Evolutionary conservation across 1,140 invertebrate species (phyloP).

Genomic region (Archegozetes longisetosus): DNA sequence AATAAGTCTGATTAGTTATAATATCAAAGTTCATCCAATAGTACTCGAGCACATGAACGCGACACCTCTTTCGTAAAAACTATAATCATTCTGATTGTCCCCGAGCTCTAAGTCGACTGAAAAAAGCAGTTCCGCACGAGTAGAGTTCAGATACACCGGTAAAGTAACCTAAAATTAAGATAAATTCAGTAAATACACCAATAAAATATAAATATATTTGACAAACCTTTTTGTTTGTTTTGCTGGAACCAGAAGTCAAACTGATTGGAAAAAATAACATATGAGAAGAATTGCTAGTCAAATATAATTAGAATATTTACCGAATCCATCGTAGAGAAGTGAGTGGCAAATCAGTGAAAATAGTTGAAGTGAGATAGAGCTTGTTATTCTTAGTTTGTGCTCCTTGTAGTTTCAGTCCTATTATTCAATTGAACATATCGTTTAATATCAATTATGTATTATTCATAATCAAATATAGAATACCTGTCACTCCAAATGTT

Average conservation of each 20-base stretch:
- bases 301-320: constrained; percentile 17
- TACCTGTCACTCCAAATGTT: constrained; percentile 59
- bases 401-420: constrained; percentile 81
- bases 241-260: constrained; percentile 14
- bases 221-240: constrained; percentile 16
- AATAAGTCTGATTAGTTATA: neutral
- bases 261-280: neutral
- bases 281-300: neutral
- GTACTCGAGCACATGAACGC: constrained; percentile 56
- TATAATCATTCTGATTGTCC: constrained; percentile 65
- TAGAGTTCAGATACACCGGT: constrained; percentile 93
- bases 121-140: constrained; percentile 81
- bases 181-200: neutral
- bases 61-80: constrained; percentile 93
- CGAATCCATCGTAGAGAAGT: constrained; percentile 74
- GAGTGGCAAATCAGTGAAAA: constrained; percentile 79
- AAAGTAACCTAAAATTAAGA: constrained; percentile 47
- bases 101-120: constrained; percentile 84
- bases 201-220: neutral
- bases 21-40: neutral
- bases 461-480: constrained; percentile 15
- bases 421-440: too few species aligned
- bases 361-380: constrained; percentile 74
- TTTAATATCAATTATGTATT: neutral
- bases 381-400: constrained; percentile 80